phyloP scores from a whole-genome alignment of 2,888 invertebrate species.

The Patella ulyssiponensis region DNA sequence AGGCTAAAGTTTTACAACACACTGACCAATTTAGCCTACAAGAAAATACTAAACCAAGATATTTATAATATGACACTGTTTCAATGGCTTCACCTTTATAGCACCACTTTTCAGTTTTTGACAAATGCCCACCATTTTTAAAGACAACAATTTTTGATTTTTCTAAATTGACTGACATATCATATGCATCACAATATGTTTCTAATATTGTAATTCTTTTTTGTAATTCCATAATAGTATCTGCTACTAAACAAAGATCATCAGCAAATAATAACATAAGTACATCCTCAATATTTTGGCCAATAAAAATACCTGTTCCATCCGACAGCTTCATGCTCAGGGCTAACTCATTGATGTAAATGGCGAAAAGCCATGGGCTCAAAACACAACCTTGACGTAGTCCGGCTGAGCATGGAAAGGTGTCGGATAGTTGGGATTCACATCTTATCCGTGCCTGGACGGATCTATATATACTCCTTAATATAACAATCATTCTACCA shows the following conservation, averaged over 20 bases:
- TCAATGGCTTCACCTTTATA: not conserved
- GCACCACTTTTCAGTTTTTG: not conserved
- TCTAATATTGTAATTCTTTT: conserved; percentile 3
- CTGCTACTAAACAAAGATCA: not conserved
- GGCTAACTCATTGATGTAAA: conserved; percentile 2
- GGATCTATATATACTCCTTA: not conserved
- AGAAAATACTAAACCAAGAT: not conserved
- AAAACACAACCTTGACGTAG: conserved; percentile 2
- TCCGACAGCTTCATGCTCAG: not conserved
- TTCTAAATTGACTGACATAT: not conserved
- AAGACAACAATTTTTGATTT: conserved; percentile 5
- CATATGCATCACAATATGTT: conserved; percentile 6
- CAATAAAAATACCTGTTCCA: not conserved
- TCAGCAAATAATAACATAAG: not conserved
- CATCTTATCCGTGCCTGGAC: not conserved
- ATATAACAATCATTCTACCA: not conserved
- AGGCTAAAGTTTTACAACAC: conserved; percentile 8
- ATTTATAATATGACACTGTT: conserved; percentile 6
- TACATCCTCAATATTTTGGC: not conserved
- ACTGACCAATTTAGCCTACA: conserved; percentile 4
- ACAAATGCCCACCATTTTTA: not conserved
- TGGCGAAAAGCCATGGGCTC: conserved; percentile 3
- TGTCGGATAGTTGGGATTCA: not conserved
- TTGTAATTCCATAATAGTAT: not conserved
- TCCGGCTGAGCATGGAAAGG: not conserved